Evolutionary conservation across 2,888 invertebrate species (phyloP).

Genomic region (Papilio demoleus): DNA sequence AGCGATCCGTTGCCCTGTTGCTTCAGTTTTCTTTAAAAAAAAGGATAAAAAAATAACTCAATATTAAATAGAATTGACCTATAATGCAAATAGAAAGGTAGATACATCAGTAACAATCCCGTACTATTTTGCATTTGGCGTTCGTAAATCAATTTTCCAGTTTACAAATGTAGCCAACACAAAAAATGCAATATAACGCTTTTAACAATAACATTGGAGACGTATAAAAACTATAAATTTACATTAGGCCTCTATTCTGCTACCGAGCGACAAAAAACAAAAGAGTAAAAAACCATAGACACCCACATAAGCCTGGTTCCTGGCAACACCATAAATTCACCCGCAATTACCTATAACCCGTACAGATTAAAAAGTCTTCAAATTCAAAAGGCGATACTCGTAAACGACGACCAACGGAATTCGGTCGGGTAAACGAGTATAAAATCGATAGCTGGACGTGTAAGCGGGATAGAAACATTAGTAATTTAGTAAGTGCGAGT

Average conservation of each 20-base stretch:
- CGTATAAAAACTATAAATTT: conserved; percentile 34
- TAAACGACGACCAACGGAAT: conserved; percentile 26
- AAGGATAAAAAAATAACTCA: no score
- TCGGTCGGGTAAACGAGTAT: conserved; percentile 35
- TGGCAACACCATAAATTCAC: conserved; percentile 36
- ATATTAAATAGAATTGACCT: no score
- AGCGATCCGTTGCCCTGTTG: no score
- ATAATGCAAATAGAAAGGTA: no score
- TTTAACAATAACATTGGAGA: conserved; percentile 18
- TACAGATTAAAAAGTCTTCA: conserved; percentile 23
- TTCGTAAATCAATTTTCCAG: background rate
- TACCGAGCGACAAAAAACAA: conserved; percentile 32
- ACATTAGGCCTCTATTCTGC: conserved; percentile 38
- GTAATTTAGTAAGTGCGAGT: conserved; percentile 9
- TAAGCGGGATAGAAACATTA: conserved; percentile 16
- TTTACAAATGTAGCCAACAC: background rate
- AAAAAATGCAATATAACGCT: conserved; percentile 7
- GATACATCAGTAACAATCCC: no score
- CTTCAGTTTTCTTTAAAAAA: no score
- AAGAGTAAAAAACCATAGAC: conserved; percentile 23
- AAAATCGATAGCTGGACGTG: conserved; percentile 36
- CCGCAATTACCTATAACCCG: conserved; percentile 37
- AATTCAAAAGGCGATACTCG: conserved; percentile 14
- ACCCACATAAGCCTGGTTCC: conserved; percentile 31
- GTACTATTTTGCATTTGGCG: no score